Evolutionary conservation across 2,113 vertebrate species (phyloP).

Genomic region (Malurus elegans): DNA sequence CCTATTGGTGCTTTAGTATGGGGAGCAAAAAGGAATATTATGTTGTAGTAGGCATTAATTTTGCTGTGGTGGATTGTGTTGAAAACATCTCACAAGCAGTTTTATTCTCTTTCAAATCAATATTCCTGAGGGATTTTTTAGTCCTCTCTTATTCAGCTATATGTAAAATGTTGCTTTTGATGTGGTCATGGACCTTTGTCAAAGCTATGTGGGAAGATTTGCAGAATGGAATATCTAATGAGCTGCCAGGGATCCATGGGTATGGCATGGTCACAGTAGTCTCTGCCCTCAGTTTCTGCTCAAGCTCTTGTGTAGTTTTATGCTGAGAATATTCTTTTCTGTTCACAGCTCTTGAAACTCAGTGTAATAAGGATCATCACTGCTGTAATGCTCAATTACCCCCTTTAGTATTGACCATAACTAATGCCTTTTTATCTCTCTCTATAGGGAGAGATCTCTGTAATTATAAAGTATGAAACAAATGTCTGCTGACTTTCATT

Average conservation of each 20-base stretch:
- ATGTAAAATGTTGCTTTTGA: neutral
- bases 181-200: neutral
- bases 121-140: neutral
- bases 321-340: neutral
- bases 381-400: neutral
- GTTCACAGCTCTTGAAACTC: neutral
- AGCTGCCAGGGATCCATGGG: neutral
- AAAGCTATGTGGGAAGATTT: neutral
- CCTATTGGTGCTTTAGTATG: neutral
- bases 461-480: neutral
- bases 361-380: neutral
- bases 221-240: neutral
- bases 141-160: neutral
- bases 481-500: neutral
- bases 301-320: accelerated
- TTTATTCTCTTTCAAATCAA: neutral
- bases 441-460: neutral
- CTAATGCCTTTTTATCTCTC: neutral
- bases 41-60: neutral
- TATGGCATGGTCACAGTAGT: neutral
- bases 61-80: neutral
- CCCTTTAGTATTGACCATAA: neutral
- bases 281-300: neutral
- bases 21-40: neutral
- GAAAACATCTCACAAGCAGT: neutral